Evolutionary conservation across 2,888 invertebrate genomes (phyloP).

Genomic region (Macropis europaea): DNA sequence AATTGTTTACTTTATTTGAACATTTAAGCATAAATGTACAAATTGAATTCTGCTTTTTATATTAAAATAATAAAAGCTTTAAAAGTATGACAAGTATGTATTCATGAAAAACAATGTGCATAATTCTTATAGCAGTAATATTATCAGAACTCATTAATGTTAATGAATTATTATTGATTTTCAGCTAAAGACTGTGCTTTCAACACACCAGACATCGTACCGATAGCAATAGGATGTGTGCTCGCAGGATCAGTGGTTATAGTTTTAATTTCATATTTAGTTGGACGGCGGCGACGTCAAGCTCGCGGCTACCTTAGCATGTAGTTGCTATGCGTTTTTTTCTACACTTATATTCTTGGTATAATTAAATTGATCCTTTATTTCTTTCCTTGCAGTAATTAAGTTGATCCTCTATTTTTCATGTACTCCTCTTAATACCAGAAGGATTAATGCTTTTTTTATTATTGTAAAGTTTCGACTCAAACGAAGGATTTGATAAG

Average conservation of each 20-base stretch:
- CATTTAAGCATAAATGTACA: too few relatives aligned
- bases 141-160: background rate
- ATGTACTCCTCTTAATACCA: conserved; percentile 36
- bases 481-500: background rate
- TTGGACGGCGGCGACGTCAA: conserved; percentile 92
- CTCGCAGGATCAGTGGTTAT: conserved; percentile 94
- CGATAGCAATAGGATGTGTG: conserved; percentile 97
- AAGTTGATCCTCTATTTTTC: conserved; percentile 45
- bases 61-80: too few relatives aligned
- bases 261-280: conserved; percentile 95
- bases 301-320: conserved; percentile 94
- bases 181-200: conserved; percentile 87
- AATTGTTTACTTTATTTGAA: too few relatives aligned
- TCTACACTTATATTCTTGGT: conserved; percentile 27
- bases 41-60: too few relatives aligned
- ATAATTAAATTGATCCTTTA: conserved; percentile 42
- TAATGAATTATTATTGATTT: conserved; percentile 49
- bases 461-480: background rate
- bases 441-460: conserved; percentile 22
- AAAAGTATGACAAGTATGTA: too few relatives aligned
- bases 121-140: background rate
- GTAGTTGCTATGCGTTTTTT: conserved; percentile 78
- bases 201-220: conserved; percentile 93
- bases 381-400: conserved; percentile 38
- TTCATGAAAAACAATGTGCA: too few relatives aligned